Percentiles rank a stretch among this genome's conserved stretches.
Conservation (phyloP, 2,113 vertebrate species). For the Arizona elegans region DNA sequence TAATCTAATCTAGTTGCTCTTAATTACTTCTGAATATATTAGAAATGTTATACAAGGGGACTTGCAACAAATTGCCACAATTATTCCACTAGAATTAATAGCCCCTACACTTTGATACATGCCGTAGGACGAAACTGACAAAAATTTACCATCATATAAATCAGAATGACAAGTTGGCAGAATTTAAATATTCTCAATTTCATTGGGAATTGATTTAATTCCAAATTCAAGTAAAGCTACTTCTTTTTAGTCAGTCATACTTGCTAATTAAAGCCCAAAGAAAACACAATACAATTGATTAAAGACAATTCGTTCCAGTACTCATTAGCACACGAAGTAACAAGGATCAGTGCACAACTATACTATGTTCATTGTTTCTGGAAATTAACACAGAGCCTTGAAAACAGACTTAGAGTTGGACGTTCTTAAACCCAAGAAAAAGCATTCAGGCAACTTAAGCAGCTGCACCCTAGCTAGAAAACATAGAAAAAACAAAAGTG, state of each 20-base stretch:
- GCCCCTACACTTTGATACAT: neutral
- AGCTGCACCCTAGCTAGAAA: neutral
- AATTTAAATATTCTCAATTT: neutral
- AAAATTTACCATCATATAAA: neutral
- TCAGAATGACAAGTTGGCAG: neutral
- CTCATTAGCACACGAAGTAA: conserved; percentile 2
- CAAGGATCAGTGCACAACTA: conserved; percentile 1
- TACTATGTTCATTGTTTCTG: neutral
- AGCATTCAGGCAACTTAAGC: neutral
- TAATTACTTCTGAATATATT: conserved; percentile 4
- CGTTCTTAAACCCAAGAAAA: neutral
- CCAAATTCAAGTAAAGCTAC: neutral
- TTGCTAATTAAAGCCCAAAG: neutral
- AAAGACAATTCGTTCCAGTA: conserved; percentile 13
- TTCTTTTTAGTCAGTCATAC: neutral
- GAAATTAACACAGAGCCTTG: neutral
- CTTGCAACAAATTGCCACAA: neutral
- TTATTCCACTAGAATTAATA: neutral
- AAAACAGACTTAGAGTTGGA: conserved; percentile 15
- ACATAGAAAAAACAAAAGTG: neutral
- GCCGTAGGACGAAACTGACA: neutral
- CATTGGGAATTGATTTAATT: neutral
- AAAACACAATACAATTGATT: conserved; percentile 9
- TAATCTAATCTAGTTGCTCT: neutral
- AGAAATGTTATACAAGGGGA: neutral